Base-by-base conservation (phyloP, 2,113 vertebrate species). In the Pitta sordida region DNA sequence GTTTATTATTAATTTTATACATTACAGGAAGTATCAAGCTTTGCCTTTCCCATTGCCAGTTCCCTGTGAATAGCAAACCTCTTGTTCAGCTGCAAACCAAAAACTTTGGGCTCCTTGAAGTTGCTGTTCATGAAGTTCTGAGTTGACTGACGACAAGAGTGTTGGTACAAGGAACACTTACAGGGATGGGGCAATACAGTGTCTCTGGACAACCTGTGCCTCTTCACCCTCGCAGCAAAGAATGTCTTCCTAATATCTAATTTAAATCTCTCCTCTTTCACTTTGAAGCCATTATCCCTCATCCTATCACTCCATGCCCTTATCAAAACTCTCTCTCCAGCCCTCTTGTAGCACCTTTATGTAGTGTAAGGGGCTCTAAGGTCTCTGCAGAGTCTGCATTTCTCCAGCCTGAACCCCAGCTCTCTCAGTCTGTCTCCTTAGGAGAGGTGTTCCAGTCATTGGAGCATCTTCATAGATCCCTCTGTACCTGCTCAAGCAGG, bases 51-150 rank as follows among this genome's bases (percentile, higher is more conserved):
- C 29, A 68, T 10, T 24, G 46, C 8, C 41, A 68, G 29, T 46
- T 3, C 27, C 26, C 32, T 32, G 6, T 0, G 1, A 24, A 13
- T 52, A 69, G 15, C 43, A 41, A 41, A 41, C 11, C 1, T 41
- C 59, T 77, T 0, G 0, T 39, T 78, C 71, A 78, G 24, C 21
- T 62, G 22, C 36, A 73, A 65, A 55, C 12, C 29, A 30, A 70
- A 70, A 26, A 29, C 15, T 49, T 58, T 46, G 9, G 21, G 22
- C 21, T 83, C 53, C 71, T 65, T 7, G 3, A 65, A 43, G 18
- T 29, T 9, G 1, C 21, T 44, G 15, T 5, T 62, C 26, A 29
- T 48, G 36, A 32, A 56, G 56, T 68, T 83, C 13, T 71, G 30
- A 51, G n/a, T 24, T 4, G 4, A 37, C 34, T 21, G 17, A 49